Conservation (phyloP, 2,113 vertebrate genomes). For the Barbus barbus region DNA sequence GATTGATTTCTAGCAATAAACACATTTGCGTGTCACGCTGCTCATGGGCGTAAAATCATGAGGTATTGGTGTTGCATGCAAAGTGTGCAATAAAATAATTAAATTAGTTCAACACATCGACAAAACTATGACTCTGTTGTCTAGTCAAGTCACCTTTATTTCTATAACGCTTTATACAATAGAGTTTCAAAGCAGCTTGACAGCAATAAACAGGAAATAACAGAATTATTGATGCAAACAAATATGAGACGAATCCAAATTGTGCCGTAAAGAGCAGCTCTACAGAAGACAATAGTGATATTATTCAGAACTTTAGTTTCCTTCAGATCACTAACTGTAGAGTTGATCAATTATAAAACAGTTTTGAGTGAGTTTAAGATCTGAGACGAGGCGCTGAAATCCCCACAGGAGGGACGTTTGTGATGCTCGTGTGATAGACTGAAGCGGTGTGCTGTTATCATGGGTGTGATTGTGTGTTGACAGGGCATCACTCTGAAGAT, state of each 20-base stretch:
- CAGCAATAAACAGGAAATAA: background rate
- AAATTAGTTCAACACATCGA: background rate
- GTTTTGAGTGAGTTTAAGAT: background rate
- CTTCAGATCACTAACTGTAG: background rate
- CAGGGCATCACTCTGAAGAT: conserved; percentile 99
- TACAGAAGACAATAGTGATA: too few species aligned
- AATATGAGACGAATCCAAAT: background rate
- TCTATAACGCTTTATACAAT: background rate
- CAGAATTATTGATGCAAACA: background rate
- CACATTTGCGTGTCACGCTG: background rate
- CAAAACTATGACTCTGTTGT: background rate
- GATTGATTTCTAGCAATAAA: background rate
- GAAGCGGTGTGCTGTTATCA: too few species aligned
- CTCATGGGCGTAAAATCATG: background rate
- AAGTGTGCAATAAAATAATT: background rate
- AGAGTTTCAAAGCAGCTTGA: background rate
- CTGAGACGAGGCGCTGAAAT: too few species aligned
- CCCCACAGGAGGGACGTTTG: too few species aligned
- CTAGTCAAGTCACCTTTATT: background rate
- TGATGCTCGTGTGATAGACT: too few species aligned
- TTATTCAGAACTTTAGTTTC: background rate
- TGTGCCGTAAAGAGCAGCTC: too few species aligned
- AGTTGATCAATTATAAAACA: background rate
- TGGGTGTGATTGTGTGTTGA: conserved; percentile 29
- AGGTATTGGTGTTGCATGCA: background rate